phyloP scores from a whole-genome alignment of 1,140 invertebrate species.

The Drosophila chauvacae region DNA sequence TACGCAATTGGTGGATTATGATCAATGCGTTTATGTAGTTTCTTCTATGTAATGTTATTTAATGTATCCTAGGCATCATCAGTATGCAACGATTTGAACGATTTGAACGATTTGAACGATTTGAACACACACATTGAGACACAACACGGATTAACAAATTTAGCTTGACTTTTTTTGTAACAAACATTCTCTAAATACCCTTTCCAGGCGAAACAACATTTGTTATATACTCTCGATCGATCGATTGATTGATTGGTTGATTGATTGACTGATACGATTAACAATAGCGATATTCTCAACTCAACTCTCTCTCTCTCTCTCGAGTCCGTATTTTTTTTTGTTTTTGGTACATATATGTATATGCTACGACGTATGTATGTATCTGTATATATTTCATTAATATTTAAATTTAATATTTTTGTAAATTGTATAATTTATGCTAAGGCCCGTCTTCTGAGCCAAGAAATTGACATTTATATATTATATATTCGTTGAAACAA shows the following conservation, averaged over 20 bases:
- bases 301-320: constrained; percentile 10
- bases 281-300: constrained; percentile 27
- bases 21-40: constrained; percentile 26
- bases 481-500: constrained; percentile 58
- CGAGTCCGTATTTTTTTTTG: neutral
- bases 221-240: constrained; percentile 37
- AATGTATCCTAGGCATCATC: constrained; percentile 45
- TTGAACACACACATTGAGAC: constrained; percentile 50
- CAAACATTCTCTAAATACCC: constrained; percentile 48
- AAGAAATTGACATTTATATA: constrained; percentile 36
- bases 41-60: constrained; percentile 33
- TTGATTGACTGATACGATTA: constrained; percentile 29
- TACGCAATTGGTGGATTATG: constrained; percentile 9
- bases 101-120: constrained; percentile 56
- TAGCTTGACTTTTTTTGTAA: constrained; percentile 25
- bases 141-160: constrained; percentile 64
- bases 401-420: constrained; percentile 6
- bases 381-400: constrained; percentile 25
- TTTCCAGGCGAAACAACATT: constrained; percentile 36
- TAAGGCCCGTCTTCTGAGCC: constrained; percentile 24
- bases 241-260: constrained; percentile 34
- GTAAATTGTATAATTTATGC: constrained; percentile 53
- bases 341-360: constrained; percentile 44
- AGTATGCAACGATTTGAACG: constrained; percentile 59
- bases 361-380: constrained; percentile 30